phyloP scores from a whole-genome alignment of 2,113 vertebrate genomes.

The Gasterosteus nipponicus region DNA sequence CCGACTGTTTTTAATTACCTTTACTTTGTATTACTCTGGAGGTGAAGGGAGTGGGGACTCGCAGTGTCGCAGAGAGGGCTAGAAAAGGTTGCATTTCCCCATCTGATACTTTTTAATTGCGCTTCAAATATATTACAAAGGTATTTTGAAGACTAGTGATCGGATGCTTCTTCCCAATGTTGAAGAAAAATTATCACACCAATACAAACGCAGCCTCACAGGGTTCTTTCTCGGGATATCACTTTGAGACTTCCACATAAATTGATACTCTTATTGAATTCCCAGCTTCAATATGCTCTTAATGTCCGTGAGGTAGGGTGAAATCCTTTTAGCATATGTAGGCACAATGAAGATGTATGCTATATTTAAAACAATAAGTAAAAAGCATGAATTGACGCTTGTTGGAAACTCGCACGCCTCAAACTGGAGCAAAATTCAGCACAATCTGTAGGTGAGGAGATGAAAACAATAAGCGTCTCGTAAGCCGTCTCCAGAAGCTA shows the following conservation, averaged over 20 bases:
- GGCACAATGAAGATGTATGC: slow-evolving; percentile 67
- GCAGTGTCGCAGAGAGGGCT: slow-evolving; percentile 6
- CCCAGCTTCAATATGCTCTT: slow-evolving; percentile 34
- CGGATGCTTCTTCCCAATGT: slow-evolving; percentile 25
- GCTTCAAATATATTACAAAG: slow-evolving; percentile 40
- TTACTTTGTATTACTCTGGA: slow-evolving; percentile 56
- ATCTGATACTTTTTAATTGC: slow-evolving; percentile 22
- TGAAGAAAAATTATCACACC: slow-evolving; percentile 44
- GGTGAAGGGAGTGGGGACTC: slow-evolving; percentile 32
- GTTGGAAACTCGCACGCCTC: slow-evolving; percentile 21
- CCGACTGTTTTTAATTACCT: slow-evolving; percentile 72
- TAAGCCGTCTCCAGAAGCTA: neutral
- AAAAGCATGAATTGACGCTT: slow-evolving; percentile 60
- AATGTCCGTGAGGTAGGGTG: slow-evolving; percentile 32
- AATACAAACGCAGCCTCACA: slow-evolving; percentile 23
- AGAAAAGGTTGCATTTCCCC: slow-evolving; percentile 40
- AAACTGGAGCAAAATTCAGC: slow-evolving; percentile 22
- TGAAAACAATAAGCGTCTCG: neutral
- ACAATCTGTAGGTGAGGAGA: neutral
- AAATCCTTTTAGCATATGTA: slow-evolving; percentile 42
- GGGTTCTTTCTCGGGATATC: slow-evolving; percentile 44
- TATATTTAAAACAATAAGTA: slow-evolving; percentile 26
- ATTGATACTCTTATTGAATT: slow-evolving; percentile 41
- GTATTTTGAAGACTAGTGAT: slow-evolving; percentile 6
- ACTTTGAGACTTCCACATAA: slow-evolving; percentile 33